phyloP scores from a whole-genome alignment of 2,113 vertebrate species.

The Myocastor coypus region DNA sequence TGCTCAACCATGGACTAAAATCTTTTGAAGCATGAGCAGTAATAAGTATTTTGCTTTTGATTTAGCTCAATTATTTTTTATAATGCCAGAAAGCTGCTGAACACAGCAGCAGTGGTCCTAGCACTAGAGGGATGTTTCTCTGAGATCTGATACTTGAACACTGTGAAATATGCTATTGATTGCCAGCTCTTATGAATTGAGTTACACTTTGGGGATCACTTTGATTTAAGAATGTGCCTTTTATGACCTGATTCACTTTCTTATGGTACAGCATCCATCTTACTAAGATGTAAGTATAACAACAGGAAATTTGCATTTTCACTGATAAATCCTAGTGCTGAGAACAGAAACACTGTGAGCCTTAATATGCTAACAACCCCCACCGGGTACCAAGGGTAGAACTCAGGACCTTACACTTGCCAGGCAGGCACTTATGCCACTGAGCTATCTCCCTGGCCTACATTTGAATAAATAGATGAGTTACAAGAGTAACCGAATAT shows the following conservation, averaged over 20 bases:
- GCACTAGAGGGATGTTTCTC: neutral
- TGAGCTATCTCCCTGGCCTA: no score
- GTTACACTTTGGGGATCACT: neutral
- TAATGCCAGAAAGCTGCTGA: neutral
- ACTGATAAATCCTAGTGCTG: constrained; percentile 5
- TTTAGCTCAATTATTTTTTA: neutral
- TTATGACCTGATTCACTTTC: neutral
- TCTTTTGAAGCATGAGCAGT: neutral
- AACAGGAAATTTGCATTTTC: neutral
- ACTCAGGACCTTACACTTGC: no score
- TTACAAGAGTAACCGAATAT: constrained; percentile 1
- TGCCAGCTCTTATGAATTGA: neutral
- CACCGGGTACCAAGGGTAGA: no score
- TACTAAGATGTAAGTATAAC: neutral
- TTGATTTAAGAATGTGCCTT: neutral
- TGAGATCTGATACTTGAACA: neutral
- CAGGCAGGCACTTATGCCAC: no score
- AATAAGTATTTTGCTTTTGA: neutral
- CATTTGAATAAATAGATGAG: constrained; percentile 30
- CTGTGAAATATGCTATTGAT: neutral
- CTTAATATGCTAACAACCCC: neutral
- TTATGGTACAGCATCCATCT: neutral
- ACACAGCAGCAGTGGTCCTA: neutral
- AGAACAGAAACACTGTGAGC: neutral
- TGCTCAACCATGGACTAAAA: neutral